Base-by-base conservation (phyloP, 2,888 invertebrate genomes). In the Allolobophora icterica region DNA sequence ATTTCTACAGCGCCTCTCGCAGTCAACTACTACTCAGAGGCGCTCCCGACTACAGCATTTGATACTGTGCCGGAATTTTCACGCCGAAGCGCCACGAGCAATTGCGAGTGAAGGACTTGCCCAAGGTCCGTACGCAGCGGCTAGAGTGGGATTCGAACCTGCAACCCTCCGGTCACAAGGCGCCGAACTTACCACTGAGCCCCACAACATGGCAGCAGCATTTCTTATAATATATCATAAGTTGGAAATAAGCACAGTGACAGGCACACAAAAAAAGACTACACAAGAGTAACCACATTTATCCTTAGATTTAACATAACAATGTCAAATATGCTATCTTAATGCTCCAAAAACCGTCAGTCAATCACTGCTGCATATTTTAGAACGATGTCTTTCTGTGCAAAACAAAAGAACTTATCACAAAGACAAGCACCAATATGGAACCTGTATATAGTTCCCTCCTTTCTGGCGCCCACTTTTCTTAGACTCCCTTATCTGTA, bases 391-490 rank as follows among this genome's bases (percentile, higher is more conserved):
- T 71, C n/a, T 24, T 21, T 71, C 71, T 71, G 71, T n/a, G 71
- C 71, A 11, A n/a, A 71, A 71, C 30, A 71, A 30, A 71, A 71
- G n/a, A 71, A 71, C 71, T 71, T 71, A 71, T 71, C 71, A 71
- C 71, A n/a, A n/a, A 71, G 71, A 71, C 71, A 17, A 71, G 71
- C n/a, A 71, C 71, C 71, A 71, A 71, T 71, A n/a, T 71, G 71
- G 30, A n/a, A 71, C 71, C n/a, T n/a, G n/a, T 0, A n/a, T 6
- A 13, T 71, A n/a, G n/a, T 71, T 71, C 71, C 71, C n/a, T n/a
- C n/a, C 71, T 8, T n/a, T 8, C 71, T n/a, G 30, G n/a, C n/a
- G 30, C n/a, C 71, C 3, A 13, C 17, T 71, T n/a, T 52, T 52
- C 52, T 24, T 21, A n/a, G n/a, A n/a, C 24, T 52, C 52, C 6